phyloP scores from a whole-genome alignment of 1,140 invertebrate species.

The Wiebesia pumilae region DNA sequence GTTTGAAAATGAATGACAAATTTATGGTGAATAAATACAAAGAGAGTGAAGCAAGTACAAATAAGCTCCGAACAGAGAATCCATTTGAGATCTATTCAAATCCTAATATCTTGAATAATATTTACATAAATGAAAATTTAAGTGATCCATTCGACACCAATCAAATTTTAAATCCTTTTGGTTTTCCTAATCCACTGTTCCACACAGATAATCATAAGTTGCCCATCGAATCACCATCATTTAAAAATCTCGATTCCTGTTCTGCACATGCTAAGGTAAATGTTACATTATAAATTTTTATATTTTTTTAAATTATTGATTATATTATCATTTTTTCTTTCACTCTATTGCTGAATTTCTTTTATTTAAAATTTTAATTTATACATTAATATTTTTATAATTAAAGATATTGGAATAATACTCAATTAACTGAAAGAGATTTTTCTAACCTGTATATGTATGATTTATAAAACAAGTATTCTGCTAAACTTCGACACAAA shows the following conservation, averaged over 20 bases:
- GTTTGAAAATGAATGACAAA: not conserved
- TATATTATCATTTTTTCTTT: constrained; percentile 6
- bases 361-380: not conserved
- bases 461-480: not conserved
- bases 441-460: not conserved
- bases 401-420: not conserved
- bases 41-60: not conserved
- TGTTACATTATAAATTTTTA: constrained; percentile 60
- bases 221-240: constrained; percentile 58
- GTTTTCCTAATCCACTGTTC: constrained; percentile 58
- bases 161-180: constrained; percentile 60
- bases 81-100: constrained; percentile 44
- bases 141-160: constrained; percentile 68
- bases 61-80: constrained; percentile 32
- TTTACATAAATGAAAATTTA: constrained; percentile 15
- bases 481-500: not conserved
- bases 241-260: constrained; percentile 63
- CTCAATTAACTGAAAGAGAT: not conserved
- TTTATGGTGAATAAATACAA: not conserved
- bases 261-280: constrained; percentile 69
- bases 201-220: constrained; percentile 55
- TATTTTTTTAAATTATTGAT: constrained; percentile 42
- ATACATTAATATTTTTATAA: not conserved
- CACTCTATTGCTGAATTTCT: constrained; percentile 14
- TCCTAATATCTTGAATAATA: constrained; percentile 14